Evolutionary conservation across 2,797 vertebrate genomes (phyloP).

Genomic region (Selene dorsalis): DNA sequence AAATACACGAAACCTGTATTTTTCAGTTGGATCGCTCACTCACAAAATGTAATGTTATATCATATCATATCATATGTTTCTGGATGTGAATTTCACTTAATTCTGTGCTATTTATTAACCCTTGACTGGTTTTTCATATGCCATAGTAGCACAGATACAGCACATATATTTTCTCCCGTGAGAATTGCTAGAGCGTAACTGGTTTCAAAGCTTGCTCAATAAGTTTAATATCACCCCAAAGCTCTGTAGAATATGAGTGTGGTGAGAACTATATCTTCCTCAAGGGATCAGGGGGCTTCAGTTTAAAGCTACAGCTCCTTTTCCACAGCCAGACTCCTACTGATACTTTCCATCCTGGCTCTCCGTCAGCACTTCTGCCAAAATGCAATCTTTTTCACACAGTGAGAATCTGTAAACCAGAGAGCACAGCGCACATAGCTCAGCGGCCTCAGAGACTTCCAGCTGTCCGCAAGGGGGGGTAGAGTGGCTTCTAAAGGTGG

Average conservation of each 20-base stretch:
- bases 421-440: conserved; percentile 24
- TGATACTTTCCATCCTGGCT: conserved; percentile 72
- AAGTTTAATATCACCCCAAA: conserved; percentile 66
- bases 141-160: conserved; percentile 25
- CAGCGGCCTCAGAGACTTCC: conserved; percentile 31
- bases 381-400: conserved; percentile 48
- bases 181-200: conserved; percentile 25
- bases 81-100: conserved; percentile 14
- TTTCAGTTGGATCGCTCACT: conserved; percentile 5
- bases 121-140: conserved; percentile 5
- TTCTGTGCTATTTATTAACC: background rate
- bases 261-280: conserved; percentile 72
- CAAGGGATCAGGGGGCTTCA: conserved; percentile 55
- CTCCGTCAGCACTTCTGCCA: conserved; percentile 53
- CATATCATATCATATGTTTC: conserved; percentile 1
- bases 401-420: conserved; percentile 19
- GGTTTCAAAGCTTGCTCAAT: conserved; percentile 57
- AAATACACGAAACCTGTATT: background rate
- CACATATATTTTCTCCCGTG: conserved; percentile 15
- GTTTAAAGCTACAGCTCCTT: conserved; percentile 56
- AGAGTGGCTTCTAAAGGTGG: conserved; percentile 20
- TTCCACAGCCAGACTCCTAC: conserved; percentile 57
- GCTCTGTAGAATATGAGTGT: conserved; percentile 57
- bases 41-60: conserved; percentile 11
- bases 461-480: conserved; percentile 12